Evolutionary conservation across 2,113 vertebrate genomes (phyloP).

Genomic region (Cichladusa arquata): DNA sequence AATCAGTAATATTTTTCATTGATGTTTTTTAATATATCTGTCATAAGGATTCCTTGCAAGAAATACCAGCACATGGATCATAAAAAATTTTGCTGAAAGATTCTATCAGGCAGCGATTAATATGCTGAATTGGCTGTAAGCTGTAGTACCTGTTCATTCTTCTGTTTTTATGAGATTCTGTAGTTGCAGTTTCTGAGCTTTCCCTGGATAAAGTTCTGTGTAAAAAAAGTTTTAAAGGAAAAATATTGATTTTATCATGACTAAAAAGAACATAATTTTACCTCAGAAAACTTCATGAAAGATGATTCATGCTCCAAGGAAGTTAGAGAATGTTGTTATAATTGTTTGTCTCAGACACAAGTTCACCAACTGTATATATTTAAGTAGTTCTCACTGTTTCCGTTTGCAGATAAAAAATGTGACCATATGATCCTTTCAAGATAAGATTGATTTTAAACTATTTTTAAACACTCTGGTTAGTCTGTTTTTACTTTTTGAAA

Average conservation of each 20-base stretch:
- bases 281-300: neutral
- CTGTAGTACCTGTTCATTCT: neutral
- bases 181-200: neutral
- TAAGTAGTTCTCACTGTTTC: neutral
- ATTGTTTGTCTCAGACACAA: neutral
- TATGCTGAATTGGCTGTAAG: neutral
- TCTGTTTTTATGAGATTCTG: neutral
- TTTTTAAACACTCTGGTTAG: constrained; percentile 3
- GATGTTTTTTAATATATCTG: neutral
- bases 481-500: neutral
- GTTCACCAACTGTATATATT: neutral
- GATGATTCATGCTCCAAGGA: neutral
- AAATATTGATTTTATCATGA: neutral
- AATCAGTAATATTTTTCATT: neutral
- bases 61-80: neutral
- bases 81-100: neutral
- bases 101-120: neutral
- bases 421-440: neutral
- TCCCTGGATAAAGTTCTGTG: neutral
- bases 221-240: neutral
- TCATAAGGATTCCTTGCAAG: neutral
- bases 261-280: neutral
- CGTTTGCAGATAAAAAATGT: neutral
- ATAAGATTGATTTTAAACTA: neutral
- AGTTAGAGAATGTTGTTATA: neutral